Conservation (phyloP, 2,797 vertebrate genomes). For the Emydoidea blandingii region DNA sequence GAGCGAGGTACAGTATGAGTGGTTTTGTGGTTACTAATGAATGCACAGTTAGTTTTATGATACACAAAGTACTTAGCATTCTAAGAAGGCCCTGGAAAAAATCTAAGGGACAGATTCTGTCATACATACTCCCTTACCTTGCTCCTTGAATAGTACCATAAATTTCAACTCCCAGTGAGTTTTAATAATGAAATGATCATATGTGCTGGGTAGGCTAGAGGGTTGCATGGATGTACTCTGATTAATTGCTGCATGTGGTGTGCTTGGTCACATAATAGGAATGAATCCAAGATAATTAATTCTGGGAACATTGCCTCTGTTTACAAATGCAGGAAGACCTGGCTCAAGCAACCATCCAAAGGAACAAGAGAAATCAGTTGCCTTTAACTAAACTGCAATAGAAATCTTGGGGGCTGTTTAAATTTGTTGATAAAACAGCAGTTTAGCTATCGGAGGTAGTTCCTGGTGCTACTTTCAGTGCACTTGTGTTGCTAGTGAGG, state of each 20-base stretch:
- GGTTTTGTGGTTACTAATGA: background rate
- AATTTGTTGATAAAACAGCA: background rate
- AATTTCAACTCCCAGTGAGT: background rate
- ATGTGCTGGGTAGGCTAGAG: slow-evolving; percentile 11
- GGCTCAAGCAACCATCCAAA: slow-evolving; percentile 9
- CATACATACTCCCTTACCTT: background rate
- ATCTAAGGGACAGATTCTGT: background rate
- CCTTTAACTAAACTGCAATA: slow-evolving; percentile 2
- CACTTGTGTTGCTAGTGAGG: slow-evolving; percentile 2
- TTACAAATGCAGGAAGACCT: slow-evolving; percentile 20
- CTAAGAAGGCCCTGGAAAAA: background rate
- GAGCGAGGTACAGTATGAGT: background rate
- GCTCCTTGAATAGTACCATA: background rate
- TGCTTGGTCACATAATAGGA: slow-evolving; percentile 62
- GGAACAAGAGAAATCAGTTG: slow-evolving; percentile 38
- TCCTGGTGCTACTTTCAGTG: background rate
- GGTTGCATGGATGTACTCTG: background rate
- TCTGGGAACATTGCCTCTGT: slow-evolving; percentile 67
- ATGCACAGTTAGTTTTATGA: background rate
- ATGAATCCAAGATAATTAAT: slow-evolving; percentile 68
- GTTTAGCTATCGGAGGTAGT: slow-evolving; percentile 26
- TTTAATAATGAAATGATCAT: slow-evolving; percentile 26
- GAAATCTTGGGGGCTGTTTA: background rate
- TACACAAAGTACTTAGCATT: background rate
- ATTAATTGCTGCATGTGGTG: slow-evolving; percentile 55